Base-by-base conservation (phyloP, 2,888 invertebrate species). In the Thereva nobilitata region DNA sequence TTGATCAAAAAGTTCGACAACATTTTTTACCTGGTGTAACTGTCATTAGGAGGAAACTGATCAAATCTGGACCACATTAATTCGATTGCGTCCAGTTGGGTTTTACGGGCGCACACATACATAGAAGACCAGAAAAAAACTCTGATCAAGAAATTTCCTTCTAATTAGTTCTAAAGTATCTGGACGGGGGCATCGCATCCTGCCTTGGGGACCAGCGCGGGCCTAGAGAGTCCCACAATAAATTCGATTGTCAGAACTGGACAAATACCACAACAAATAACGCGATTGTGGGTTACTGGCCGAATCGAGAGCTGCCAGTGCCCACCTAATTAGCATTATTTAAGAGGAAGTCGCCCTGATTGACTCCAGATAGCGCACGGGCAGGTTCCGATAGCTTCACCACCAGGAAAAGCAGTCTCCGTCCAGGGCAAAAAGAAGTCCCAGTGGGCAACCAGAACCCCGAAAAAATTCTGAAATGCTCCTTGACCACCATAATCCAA, bases 311-410 rank as follows among this genome's bases (percentile, higher is more conserved):
- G 23, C 23, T 23, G 23, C 23, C 23, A 47, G 66, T 59, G 65
- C 42, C 47, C 67, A 53, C 63, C 69, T 69, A 61, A 69, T 69
- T 69, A 69, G 67, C 69, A 69, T 69, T 69, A 67, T 69, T 69
- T 69, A 67, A 68, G 38, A 67, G 65, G 55, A 67, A 67, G 55
- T 44, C 40, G 53, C 54, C 57, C 66, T 66, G 69, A 69, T 69
- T 65, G 67, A 66, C 61, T 67, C 9, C 34, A 66, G 67, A 67
- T 67, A 69, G 59, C 23, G 12, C 53, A 50, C 40, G 34, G 40
- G 38, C 59, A 38, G 59, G 50, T 50, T 61, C 41, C 40, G 10
- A 49, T 61, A 61, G 47, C 37, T 49, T 37, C 8, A 8, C 38
- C 38, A 12, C 41, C 9, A 10, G 9, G n/a, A 7, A 49, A 49